Conservation (phyloP, 1,140 invertebrate genomes). For the Oreohelix idahoensis region DNA sequence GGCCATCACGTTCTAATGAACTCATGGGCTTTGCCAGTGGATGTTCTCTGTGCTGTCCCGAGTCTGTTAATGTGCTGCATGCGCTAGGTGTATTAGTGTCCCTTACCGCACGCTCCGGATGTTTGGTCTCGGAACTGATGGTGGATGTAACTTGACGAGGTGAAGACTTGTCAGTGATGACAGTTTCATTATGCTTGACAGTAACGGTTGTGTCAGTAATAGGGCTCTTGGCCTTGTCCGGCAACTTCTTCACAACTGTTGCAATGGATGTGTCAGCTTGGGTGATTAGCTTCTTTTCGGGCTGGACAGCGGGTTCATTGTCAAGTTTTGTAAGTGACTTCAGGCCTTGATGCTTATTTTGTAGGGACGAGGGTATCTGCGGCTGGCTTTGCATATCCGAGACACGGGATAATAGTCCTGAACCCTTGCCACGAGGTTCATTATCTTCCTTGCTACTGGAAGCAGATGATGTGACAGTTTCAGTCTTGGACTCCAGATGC, state of each 20-base stretch:
- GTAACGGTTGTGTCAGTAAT: not conserved
- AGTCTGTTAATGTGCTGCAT: not conserved
- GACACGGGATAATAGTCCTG: not conserved
- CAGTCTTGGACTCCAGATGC: not conserved
- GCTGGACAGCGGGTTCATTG: not conserved
- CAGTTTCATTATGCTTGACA: not conserved
- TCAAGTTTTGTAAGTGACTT: not conserved
- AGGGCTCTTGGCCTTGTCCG: not conserved
- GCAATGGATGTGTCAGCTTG: not conserved
- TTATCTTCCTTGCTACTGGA: conserved; percentile 16
- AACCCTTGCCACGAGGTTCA: not conserved
- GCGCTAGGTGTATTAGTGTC: too few relatives aligned
- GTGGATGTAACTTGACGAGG: too few relatives aligned
- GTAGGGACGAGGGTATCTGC: not conserved
- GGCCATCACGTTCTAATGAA: not conserved
- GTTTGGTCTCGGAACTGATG: too few relatives aligned
- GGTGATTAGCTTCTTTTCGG: not conserved
- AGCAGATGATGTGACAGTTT: not conserved
- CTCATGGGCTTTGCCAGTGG: not conserved
- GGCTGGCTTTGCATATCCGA: not conserved
- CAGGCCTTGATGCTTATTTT: not conserved
- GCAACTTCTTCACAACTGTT: not conserved
- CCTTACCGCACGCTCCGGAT: too few relatives aligned
- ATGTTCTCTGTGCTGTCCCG: not conserved
- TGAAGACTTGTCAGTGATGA: not conserved